Base-by-base conservation (phyloP, 2,113 vertebrate genomes). In the Tragelaphus scriptus region DNA sequence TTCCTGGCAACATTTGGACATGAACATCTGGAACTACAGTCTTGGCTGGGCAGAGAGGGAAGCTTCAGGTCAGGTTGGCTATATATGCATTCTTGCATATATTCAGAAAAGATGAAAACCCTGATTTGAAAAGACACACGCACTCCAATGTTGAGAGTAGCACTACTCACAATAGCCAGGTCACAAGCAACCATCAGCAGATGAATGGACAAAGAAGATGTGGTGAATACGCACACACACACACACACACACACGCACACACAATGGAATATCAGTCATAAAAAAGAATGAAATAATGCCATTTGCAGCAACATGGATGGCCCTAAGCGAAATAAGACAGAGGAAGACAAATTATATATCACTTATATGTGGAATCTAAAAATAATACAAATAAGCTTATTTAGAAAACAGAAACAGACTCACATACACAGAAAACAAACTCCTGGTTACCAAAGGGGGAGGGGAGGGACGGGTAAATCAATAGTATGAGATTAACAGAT, bases 21-120 rank as follows among this genome's bases (percentile, higher is more conserved):
- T 2, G 5, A 79, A 7, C 30, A 71, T 17, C 91, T 47, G 30
- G 40, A 59, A 44, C 3, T 8, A 1, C 49, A 9, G 53, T 51
- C 23, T 19, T 2, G 0, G 8, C 40, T 21, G 53, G 51, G 3
- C 30, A 3, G 2, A 25, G 8, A 12, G 1, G 10, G 40, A 44
- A 25, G 88, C 49, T 25, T 75, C 21, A 1, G 36, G 40, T 30
- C 65, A 55, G 7, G 53, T 0, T 26, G 56, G n/a, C 51, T 19
- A 15, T 40, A 30, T 9, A 49, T 17, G 30, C 16, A 6, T 11
- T 3, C 47, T 79, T 49, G 77, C 26, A 49, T 49, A 3, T 17
- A 49, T 49, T 28, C 44, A 30, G 44, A 49, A 79, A 79, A 79
- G 77, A 79, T 5, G 7, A 49, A 79, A 79, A 49, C 44, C 44